Conservation (phyloP, 2,888 invertebrate genomes). For the Euzetes globulus region DNA sequence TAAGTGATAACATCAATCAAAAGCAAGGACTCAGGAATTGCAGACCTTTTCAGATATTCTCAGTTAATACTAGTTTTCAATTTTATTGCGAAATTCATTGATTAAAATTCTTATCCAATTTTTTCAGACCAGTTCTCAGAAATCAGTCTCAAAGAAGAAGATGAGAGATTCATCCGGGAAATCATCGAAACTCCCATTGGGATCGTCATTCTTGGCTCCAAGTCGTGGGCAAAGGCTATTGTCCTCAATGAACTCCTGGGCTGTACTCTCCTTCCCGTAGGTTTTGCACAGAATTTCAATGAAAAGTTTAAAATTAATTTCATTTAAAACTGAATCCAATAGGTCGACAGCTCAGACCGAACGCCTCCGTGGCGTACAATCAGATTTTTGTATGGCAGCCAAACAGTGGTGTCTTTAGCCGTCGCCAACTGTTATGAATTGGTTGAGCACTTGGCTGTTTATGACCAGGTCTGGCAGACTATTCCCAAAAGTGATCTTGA, state of each 20-base stretch:
- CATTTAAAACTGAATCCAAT: not conserved
- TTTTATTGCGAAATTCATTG: too few species aligned
- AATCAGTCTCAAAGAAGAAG: constrained; percentile 45
- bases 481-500: constrained; percentile 58
- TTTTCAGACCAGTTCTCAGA: constrained; percentile 47
- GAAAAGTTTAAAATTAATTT: not conserved
- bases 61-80: too few species aligned
- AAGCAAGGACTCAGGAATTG: not conserved
- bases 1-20: not conserved
- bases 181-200: constrained; percentile 56
- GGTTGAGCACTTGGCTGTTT: constrained; percentile 62
- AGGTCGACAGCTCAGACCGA: not conserved
- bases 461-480: constrained; percentile 61
- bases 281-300: constrained; percentile 8
- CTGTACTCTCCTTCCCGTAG: constrained; percentile 57
- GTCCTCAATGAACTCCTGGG: constrained; percentile 66
- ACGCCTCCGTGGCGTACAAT: constrained; percentile 58
- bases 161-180: constrained; percentile 46
- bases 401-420: constrained; percentile 46
- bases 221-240: constrained; percentile 60
- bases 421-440: constrained; percentile 52
- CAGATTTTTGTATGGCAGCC: constrained; percentile 48
- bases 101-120: not conserved
- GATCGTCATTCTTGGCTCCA: constrained; percentile 65
- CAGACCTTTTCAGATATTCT: not conserved